phyloP scores from a whole-genome alignment of 2,888 invertebrate species.

The Timema podura region DNA sequence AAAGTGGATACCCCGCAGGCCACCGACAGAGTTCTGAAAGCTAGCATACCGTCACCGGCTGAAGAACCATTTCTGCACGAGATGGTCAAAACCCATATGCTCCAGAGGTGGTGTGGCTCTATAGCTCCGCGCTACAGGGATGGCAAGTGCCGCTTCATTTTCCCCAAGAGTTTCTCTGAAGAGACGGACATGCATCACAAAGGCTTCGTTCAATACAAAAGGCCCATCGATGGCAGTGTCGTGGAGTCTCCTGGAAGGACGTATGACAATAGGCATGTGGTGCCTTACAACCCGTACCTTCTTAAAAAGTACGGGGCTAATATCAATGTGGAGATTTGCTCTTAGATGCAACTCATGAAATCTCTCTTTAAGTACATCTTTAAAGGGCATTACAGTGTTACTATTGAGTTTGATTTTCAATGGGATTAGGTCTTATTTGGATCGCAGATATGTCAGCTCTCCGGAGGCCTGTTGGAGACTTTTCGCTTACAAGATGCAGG shows the following conservation, averaged over 20 bases:
- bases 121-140: not conserved
- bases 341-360: not conserved
- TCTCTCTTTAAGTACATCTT: constrained; percentile 7
- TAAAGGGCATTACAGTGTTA: not conserved
- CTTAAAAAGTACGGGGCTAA: constrained; percentile 37
- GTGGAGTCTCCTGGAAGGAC: not conserved
- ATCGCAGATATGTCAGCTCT: too few species aligned
- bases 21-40: not conserved
- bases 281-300: constrained; percentile 42
- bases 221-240: constrained; percentile 33
- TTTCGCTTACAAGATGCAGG: not conserved
- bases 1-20: not conserved
- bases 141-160: not conserved
- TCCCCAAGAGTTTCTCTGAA: not conserved
- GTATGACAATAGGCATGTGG: constrained; percentile 40
- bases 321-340: constrained; percentile 42
- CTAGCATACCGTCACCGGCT: not conserved
- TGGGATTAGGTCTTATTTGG: not conserved
- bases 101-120: not conserved
- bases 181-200: constrained; percentile 36
- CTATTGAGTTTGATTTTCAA: not conserved
- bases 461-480: too few species aligned
- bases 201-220: constrained; percentile 39
- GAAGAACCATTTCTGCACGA: not conserved
- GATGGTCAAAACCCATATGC: not conserved